phyloP scores from a whole-genome alignment of 1,140 invertebrate genomes.

The Thaumetopoea pityocampa region DNA sequence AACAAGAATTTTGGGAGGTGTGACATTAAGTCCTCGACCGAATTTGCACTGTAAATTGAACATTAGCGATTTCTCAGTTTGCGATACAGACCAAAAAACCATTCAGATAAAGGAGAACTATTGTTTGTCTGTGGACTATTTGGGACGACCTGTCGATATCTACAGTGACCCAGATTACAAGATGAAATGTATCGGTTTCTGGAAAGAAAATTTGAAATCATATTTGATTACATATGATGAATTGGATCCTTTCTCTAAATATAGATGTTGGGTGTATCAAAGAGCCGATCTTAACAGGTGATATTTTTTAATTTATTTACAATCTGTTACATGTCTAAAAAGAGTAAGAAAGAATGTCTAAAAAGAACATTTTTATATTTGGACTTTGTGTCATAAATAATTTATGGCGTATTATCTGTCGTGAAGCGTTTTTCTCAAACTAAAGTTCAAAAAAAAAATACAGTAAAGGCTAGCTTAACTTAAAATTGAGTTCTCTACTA shows the following conservation, averaged over 20 bases:
- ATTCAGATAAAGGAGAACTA: slow-evolving; percentile 96
- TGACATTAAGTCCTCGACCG: slow-evolving; percentile 93
- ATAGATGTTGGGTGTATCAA: slow-evolving; percentile 98
- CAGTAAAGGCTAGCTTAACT: no score
- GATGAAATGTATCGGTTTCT: slow-evolving; percentile 98
- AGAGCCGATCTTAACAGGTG: slow-evolving; percentile 92
- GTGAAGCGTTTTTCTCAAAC: no score
- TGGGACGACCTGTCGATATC: slow-evolving; percentile 94
- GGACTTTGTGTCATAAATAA: no score
- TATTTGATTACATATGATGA: slow-evolving; percentile 98
- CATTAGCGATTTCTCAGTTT: slow-evolving; percentile 96
- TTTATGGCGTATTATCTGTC: no score
- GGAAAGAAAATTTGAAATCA: slow-evolving; percentile 98
- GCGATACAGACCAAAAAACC: slow-evolving; percentile 95
- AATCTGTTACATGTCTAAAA: background rate
- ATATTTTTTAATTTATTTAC: background rate
- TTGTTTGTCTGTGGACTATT: slow-evolving; percentile 96
- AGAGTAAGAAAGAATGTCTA: background rate
- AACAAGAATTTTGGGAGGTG: slow-evolving; percentile 95
- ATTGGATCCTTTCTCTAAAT: slow-evolving; percentile 95
- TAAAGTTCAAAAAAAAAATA: no score
- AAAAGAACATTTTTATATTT: background rate
- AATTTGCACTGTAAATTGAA: slow-evolving; percentile 95
- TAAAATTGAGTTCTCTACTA: no score
- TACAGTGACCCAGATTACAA: slow-evolving; percentile 97